Conservation (phyloP, 2,113 vertebrate genomes). For the Caranx ignobilis region DNA sequence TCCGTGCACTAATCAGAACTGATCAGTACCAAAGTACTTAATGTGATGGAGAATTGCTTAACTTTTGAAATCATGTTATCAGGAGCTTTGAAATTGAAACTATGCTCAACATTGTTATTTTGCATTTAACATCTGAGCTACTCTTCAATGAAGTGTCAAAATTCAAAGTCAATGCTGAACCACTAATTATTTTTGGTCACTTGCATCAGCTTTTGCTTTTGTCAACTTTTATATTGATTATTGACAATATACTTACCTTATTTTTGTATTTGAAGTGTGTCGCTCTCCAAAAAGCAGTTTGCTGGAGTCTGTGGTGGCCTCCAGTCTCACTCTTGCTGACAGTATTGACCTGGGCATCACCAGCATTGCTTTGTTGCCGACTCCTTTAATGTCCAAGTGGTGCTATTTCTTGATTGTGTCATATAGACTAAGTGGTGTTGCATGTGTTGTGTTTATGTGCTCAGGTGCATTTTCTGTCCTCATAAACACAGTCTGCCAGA, state of each 20-base stretch:
- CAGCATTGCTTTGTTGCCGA: background rate
- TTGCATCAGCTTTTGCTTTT: too few species aligned
- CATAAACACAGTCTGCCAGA: constrained; percentile 3
- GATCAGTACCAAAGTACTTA: too few species aligned
- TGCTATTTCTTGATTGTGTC: background rate
- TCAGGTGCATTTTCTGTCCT: constrained; percentile 29
- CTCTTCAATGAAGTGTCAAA: too few species aligned
- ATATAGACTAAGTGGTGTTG: background rate
- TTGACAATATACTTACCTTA: background rate
- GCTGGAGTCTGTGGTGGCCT: background rate
- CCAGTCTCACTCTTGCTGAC: background rate
- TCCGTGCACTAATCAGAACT: too few species aligned
- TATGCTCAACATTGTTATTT: too few species aligned
- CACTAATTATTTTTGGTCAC: too few species aligned
- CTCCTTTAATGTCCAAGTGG: background rate
- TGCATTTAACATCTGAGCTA: too few species aligned
- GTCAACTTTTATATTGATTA: background rate
- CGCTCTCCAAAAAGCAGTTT: background rate
- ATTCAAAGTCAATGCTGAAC: too few species aligned
- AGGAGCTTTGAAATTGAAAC: too few species aligned
- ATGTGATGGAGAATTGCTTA: too few species aligned
- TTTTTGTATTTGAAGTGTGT: background rate
- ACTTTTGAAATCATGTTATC: too few species aligned
- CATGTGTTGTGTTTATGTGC: background rate
- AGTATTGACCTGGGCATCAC: background rate